Evolutionary conservation across 2,797 vertebrate genomes (phyloP).

Genomic region (Myripristis murdjan): DNA sequence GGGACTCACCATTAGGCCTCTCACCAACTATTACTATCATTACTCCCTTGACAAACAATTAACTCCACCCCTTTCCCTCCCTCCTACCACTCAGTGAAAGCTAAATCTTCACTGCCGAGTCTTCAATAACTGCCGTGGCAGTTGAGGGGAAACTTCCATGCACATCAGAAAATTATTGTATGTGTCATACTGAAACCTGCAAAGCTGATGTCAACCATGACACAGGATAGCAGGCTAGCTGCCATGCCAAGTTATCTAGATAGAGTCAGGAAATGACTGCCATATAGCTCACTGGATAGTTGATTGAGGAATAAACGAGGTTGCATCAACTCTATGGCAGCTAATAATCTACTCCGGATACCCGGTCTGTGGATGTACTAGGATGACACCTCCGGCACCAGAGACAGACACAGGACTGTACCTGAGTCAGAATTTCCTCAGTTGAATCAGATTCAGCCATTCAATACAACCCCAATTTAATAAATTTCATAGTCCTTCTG

Average conservation of each 20-base stretch:
- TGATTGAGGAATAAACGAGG: slow-evolving; percentile 18
- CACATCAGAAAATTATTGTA: not conserved
- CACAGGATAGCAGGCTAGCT: not conserved
- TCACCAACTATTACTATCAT: slow-evolving; percentile 21
- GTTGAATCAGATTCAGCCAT: too few relatives aligned
- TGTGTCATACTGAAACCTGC: not conserved
- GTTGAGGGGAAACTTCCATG: not conserved
- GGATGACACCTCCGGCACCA: not conserved
- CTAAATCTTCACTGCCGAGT: not conserved
- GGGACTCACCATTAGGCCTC: slow-evolving; percentile 8
- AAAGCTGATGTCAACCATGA: not conserved
- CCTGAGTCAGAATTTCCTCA: too few relatives aligned
- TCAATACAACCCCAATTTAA: too few relatives aligned
- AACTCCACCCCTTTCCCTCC: not conserved
- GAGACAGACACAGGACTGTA: slow-evolving; percentile 15
- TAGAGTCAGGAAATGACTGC: slow-evolving; percentile 14
- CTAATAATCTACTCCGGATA: too few relatives aligned
- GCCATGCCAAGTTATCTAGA: not conserved
- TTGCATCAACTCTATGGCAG: not conserved
- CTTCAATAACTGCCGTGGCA: slow-evolving; percentile 9
- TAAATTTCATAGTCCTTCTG: too few relatives aligned
- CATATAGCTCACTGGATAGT: not conserved
- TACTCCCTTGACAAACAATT: slow-evolving; percentile 15
- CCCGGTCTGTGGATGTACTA: too few relatives aligned
- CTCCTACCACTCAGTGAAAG: slow-evolving; percentile 6